Conservation (phyloP, 2,113 vertebrate genomes). For the Glareola pratincola region DNA sequence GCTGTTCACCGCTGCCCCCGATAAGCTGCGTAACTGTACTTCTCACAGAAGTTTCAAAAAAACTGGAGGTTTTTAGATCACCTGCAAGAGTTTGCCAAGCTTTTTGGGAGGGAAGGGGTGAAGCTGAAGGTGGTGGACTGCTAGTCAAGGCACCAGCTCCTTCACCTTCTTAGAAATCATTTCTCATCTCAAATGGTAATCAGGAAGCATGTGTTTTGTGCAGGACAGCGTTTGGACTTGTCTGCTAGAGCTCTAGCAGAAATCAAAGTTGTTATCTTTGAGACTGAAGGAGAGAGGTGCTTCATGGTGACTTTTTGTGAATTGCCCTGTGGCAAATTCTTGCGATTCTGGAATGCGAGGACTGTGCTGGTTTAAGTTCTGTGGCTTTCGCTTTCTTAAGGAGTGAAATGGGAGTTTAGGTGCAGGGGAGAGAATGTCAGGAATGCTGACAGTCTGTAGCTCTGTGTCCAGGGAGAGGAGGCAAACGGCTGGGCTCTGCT, state of each 20-base stretch:
- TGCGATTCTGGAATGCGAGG: neutral
- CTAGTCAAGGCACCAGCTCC: neutral
- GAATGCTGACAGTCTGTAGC: conserved; percentile 60
- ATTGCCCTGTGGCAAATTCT: conserved; percentile 18
- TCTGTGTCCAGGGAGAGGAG: neutral
- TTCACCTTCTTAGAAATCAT: neutral
- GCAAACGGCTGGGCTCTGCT: neutral
- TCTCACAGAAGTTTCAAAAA: neutral
- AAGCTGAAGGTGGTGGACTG: neutral
- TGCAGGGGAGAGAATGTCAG: conserved; percentile 48
- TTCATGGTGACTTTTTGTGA: neutral
- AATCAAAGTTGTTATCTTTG: neutral
- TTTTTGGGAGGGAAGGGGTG: neutral
- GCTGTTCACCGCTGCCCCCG: neutral
- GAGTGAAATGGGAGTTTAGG: neutral
- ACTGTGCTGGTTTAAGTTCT: neutral
- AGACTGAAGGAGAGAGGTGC: neutral
- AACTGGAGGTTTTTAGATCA: neutral
- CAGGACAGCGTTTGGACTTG: neutral
- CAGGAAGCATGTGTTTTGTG: neutral
- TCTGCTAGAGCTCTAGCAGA: neutral
- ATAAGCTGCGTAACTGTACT: neutral
- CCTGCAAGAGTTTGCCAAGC: neutral
- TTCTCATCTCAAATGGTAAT: neutral
- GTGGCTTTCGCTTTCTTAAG: neutral